Evolutionary conservation across 1,140 invertebrate genomes (phyloP).

Genomic region (Cotesia vestalis): DNA sequence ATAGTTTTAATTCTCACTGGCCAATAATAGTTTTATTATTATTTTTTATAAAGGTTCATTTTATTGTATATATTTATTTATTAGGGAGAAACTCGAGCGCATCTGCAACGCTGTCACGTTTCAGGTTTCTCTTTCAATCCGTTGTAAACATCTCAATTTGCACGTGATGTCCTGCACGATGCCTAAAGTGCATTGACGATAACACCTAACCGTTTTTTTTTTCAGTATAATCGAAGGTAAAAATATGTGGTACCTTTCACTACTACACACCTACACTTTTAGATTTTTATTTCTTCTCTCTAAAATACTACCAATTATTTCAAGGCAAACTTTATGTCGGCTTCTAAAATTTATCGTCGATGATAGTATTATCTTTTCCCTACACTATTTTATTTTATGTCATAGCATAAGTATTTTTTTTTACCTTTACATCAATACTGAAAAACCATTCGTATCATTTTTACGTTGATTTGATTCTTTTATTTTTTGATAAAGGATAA

Average conservation of each 20-base stretch:
- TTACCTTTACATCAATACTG: background rate
- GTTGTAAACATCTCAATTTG: slow-evolving; percentile 36
- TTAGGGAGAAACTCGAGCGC: background rate
- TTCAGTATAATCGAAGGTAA: background rate
- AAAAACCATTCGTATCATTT: too few species aligned
- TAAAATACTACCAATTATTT: slow-evolving; percentile 51
- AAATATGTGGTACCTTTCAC: background rate
- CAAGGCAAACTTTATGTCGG: slow-evolving; percentile 36
- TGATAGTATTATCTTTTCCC: slow-evolving; percentile 50
- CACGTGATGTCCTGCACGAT: slow-evolving; percentile 25
- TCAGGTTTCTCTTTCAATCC: slow-evolving; percentile 9
- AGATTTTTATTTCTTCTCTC: background rate
- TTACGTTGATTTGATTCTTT: too few species aligned
- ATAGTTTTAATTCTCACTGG: too few species aligned
- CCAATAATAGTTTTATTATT: background rate
- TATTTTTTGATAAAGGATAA: too few species aligned
- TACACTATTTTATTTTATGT: too few species aligned
- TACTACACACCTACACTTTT: background rate
- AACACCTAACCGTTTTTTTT: background rate
- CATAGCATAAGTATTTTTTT: background rate
- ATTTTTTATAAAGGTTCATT: background rate
- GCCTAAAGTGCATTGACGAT: slow-evolving; percentile 7
- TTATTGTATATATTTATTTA: slow-evolving; percentile 1
- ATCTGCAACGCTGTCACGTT: slow-evolving; percentile 30
- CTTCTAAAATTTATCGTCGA: slow-evolving; percentile 55